Conservation (phyloP, 1,140 invertebrate genomes). For the Drosophila takahashii region DNA sequence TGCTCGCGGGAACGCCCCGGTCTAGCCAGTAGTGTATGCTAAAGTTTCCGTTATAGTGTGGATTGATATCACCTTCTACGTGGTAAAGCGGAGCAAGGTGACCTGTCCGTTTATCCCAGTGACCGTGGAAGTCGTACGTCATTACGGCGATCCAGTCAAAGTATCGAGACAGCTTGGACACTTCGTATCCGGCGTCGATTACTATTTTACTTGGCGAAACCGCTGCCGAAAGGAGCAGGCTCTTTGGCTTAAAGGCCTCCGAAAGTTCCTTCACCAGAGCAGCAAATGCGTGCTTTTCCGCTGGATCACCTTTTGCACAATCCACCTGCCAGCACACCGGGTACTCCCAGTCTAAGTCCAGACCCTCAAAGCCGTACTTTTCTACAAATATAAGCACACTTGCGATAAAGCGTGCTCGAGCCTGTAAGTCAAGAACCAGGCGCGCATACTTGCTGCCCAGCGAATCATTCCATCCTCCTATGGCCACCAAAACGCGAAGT, state of each 20-base stretch:
- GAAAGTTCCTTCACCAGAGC: conserved; percentile 90
- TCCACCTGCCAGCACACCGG: conserved; percentile 91
- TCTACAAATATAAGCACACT: conserved; percentile 91
- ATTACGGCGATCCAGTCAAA: conserved; percentile 96
- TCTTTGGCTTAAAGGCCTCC: conserved; percentile 89
- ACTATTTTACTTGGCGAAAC: conserved; percentile 94
- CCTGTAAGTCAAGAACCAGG: conserved; percentile 90
- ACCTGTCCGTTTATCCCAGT: conserved; percentile 95
- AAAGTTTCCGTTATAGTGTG: conserved; percentile 93
- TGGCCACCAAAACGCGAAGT: conserved; percentile 86
- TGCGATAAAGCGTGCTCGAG: conserved; percentile 89
- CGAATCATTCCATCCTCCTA: conserved; percentile 95
- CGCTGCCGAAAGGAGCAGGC: conserved; percentile 91
- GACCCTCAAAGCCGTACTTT: conserved; percentile 93
- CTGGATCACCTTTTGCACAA: conserved; percentile 90
- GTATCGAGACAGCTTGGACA: conserved; percentile 89
- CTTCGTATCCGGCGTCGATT: conserved; percentile 92
- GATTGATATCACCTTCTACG: conserved; percentile 89
- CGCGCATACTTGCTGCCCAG: conserved; percentile 93
- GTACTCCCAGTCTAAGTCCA: conserved; percentile 96
- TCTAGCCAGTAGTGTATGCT: conserved; percentile 93
- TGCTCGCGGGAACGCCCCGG: conserved; percentile 90
- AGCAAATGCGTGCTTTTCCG: conserved; percentile 91
- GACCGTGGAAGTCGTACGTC: conserved; percentile 95
- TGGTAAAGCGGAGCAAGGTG: conserved; percentile 93